These are phyloP conservation scores for Holotrichia oblita DNA, from an alignment of 1,140 invertebrate genomes.

Conservation along the genomic window DNA sequence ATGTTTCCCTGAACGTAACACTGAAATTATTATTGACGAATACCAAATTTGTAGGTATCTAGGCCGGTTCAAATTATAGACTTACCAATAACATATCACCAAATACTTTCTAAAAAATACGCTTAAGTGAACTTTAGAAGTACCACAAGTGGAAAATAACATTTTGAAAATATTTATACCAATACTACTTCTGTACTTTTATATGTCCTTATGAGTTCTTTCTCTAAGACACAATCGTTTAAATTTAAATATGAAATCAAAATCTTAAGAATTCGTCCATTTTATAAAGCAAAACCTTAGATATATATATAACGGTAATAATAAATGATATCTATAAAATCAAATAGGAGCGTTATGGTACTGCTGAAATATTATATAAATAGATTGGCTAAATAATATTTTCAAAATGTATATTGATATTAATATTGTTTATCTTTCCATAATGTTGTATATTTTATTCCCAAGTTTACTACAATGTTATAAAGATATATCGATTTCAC, in stretches of 20 bases:
- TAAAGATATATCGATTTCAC: background rate
- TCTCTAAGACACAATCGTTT: background rate
- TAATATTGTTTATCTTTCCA: background rate
- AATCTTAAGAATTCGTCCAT: conserved; percentile 23
- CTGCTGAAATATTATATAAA: background rate
- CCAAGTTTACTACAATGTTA: conserved; percentile 37
- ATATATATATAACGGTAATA: background rate
- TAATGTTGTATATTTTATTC: conserved; percentile 34
- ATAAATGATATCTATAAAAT: background rate
- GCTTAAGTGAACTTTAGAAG: background rate
- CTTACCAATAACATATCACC: conserved; percentile 9
- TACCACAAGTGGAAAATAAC: background rate
- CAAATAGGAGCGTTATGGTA: background rate
- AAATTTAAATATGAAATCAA: conserved; percentile 7
- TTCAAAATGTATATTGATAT: conserved; percentile 29
- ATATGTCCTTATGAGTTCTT: background rate
- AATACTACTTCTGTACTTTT: background rate
- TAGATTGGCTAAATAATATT: background rate
- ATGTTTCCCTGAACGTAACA: too few species aligned
- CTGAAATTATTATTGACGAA: too few species aligned
- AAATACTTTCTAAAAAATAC: background rate
- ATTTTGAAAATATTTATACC: conserved; percentile 28
- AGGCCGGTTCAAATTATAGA: too few species aligned
- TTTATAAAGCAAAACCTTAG: conserved; percentile 13
- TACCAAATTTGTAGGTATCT: too few species aligned